Evolutionary conservation across 2,888 invertebrate species (phyloP).

Genomic region (Trissolcus brochymenae): DNA sequence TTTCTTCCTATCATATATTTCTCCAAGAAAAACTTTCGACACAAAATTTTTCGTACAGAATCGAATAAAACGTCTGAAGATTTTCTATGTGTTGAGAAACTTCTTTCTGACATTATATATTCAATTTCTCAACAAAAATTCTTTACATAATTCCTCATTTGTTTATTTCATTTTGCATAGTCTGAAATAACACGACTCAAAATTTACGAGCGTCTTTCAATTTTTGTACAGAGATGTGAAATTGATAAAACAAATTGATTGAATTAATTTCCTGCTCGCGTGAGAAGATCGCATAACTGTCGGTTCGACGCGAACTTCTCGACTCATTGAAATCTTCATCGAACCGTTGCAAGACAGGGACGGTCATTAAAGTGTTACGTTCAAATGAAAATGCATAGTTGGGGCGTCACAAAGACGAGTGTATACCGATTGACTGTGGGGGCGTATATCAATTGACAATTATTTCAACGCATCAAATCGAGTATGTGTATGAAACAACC

Average conservation of each 20-base stretch:
- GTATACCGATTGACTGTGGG: background rate
- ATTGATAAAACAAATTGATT: conserved; percentile 7
- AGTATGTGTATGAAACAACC: background rate
- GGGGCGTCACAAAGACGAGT: background rate
- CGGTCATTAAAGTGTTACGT: background rate
- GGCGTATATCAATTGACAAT: conserved; percentile 29
- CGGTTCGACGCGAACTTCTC: background rate
- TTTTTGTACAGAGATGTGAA: background rate
- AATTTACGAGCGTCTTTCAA: background rate
- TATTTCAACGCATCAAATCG: conserved; percentile 29
- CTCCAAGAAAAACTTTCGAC: background rate
- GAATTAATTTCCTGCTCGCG: conserved; percentile 14
- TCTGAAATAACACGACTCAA: too few relatives aligned
- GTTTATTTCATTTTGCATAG: too few relatives aligned
- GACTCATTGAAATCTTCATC: background rate
- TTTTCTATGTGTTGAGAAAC: too few relatives aligned
- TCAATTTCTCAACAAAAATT: too few relatives aligned
- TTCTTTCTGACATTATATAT: too few relatives aligned
- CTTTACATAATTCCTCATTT: too few relatives aligned
- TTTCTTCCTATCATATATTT: conserved; percentile 12
- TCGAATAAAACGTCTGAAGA: too few relatives aligned
- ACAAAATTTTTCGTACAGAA: too few relatives aligned
- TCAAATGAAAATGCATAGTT: background rate
- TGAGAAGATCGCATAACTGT: conserved; percentile 13
- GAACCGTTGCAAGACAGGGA: background rate